Base-by-base conservation (phyloP, 2,797 vertebrate genomes). In the Parauchenoglanis ngamensis region DNA sequence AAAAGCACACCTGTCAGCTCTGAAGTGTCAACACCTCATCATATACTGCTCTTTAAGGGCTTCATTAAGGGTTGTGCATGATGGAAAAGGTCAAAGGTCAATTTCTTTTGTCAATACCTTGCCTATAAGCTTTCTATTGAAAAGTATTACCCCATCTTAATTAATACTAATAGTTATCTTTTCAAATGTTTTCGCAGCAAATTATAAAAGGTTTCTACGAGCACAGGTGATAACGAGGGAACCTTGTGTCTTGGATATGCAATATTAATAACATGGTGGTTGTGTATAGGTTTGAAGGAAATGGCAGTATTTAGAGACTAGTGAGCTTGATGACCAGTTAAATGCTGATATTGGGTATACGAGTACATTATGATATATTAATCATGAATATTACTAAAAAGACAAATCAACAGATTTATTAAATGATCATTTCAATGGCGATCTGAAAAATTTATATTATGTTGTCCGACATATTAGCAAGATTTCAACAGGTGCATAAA, bases 1-100 rank as follows among this genome's bases (percentile, higher is more conserved):
- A 82, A 49, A 65, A 65, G 40, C 57, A 46, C 40, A 46, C 12
- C 79, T 46, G 59, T 57, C 59, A 49, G 35, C 40, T 61, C 56
- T 61, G 78, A 21, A 13, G 4, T 44, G 35, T 44, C 44, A 7
- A 65, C 59, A 49, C 40, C 40, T 82, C 59, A 49, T 49, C 59
- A 28, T 82, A n/a, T 46, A n/a, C 1, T 63, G 57, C 23, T 28
- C 77, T 25, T 79, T 25, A 61, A 57, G 54, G 8, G n/a, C n/a
- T 54, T 77, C 21, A 25, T 61, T 80, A 59, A 65, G 61, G 59
- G 7, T 68, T 68, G 77, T 40, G 77, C 77, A 59, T 79, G 31
- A 59, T 79, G 61, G 49, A 77, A 52, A 78, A 78, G 49, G 44
- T 79, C 61, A 68, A 68, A 68, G 49, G 46, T 44, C 28, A 40